Evolutionary conservation across 2,888 invertebrate genomes (phyloP), one percentile per base, ranked within the genome.

Genomic region (Linyphia triangularis): DNA sequence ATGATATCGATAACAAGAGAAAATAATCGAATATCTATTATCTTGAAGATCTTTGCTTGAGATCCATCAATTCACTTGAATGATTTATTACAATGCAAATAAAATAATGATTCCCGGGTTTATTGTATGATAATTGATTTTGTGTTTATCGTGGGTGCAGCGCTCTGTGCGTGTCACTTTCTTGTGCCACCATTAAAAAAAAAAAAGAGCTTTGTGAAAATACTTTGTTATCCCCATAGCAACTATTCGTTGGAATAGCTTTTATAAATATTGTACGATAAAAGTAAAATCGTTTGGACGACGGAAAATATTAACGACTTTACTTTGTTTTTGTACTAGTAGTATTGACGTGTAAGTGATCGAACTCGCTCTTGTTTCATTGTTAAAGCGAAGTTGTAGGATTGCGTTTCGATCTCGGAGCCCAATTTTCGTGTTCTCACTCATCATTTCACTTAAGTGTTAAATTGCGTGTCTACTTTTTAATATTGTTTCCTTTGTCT

Each of bases 71-170:
- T 33, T 33, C 16, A 3, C 51, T n/a, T 51, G 4, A 51, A 43
- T 16, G 51, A 51, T 51, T 51, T n/a, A 51, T 51, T 51, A 16
- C 51, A 51, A 51, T 13, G 51, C 51, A n/a, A 28, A n/a, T 16
- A 24, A 24, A 24, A 70, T 24, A 51, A 26, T 13, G 24, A 19
- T 26, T 70, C 30, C 28, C 9, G 19, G n/a, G n/a, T 16, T 51
- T 51, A 51, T 51, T 51, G 51, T 16, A 51, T 51, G 40, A 40
- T n/a, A 33, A 67, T 67, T 7, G 70, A 70, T 51, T 70, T 70
- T 70, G 24, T 19, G 10, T 43, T 43, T 16, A 19, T 16, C 13
- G 6, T 67, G 33, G 0, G 5, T 2, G 22, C 13, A 10, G 43
- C n/a, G 43, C 26, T 70, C 26, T 70, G 13, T 70, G 43, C 26